Evolutionary conservation across 2,888 invertebrate genomes (phyloP).

Genomic region (Limnephilus rhombicus): DNA sequence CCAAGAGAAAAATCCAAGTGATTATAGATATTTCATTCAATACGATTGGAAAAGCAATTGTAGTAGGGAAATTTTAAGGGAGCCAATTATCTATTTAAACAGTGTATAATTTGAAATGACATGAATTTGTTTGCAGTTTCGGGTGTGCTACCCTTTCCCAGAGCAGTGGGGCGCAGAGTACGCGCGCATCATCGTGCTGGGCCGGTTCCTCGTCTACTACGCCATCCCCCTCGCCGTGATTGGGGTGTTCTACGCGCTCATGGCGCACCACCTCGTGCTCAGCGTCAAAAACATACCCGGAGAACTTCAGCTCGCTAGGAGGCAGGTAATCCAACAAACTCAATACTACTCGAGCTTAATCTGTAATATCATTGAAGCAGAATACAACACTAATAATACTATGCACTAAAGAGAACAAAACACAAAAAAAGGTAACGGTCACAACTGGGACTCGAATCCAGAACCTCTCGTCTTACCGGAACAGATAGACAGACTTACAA

Average conservation of each 20-base stretch:
- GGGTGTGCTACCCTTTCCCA: constrained; percentile 88
- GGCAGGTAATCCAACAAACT: constrained; percentile 73
- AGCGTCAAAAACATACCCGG: constrained; percentile 90
- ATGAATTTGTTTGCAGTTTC: constrained; percentile 71
- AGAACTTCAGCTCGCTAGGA: constrained; percentile 86
- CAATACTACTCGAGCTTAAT: background rate
- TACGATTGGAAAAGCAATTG: too few species aligned
- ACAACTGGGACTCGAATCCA: too few species aligned
- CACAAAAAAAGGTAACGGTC: too few species aligned
- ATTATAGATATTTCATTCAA: too few species aligned
- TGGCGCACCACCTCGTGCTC: constrained; percentile 90
- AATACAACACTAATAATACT: too few species aligned
- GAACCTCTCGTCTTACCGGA: too few species aligned
- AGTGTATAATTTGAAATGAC: background rate
- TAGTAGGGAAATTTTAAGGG: too few species aligned
- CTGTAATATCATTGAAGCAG: too few species aligned
- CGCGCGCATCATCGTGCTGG: constrained; percentile 81
- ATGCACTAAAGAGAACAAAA: too few species aligned
- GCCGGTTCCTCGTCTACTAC: constrained; percentile 88
- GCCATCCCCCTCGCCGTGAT: constrained; percentile 90
- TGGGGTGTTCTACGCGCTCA: constrained; percentile 90
- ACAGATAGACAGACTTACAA: too few species aligned
- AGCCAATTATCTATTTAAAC: too few species aligned
- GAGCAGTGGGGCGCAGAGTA: constrained; percentile 82
- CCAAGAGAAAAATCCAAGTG: too few species aligned